Evolutionary conservation across 2,113 vertebrate genomes (phyloP), one percentile per base, ranked within the genome.

Genomic region (Falcunculus frontatus): DNA sequence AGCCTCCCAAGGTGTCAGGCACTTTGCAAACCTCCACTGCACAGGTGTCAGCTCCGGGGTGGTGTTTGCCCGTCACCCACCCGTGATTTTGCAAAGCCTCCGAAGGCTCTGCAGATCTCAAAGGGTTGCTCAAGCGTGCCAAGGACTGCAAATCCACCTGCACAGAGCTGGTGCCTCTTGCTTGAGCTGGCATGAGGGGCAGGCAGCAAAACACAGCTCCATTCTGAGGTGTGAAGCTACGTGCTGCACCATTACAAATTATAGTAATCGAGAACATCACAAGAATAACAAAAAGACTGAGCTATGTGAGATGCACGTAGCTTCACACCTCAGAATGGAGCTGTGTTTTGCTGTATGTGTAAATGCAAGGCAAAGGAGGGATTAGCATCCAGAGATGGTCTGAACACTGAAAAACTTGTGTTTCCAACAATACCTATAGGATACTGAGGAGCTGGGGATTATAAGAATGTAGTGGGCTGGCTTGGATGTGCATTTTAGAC

Each of bases 1-100:
- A 70, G 79, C 56, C 73, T 60, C 64, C 7, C 26, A 17, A 33
- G 41, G 79, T 93, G 85, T 95, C 96, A 97, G 79, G 41, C 60
- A 17, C 75, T 90, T 78, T 2, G 1, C 78, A 83, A 95, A 46
- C 73, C 90, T 89, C 46, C 53, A 3, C 57, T 76, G 89, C 89
- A 80, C 91, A 91, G 88, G 88, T 96, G 96, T 95, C 96, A 96
- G 92, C 90, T 93, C 52, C 0, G 0, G 52, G 69, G 10, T 90
- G 76, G 76, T 0, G 1, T 84, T 94, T 65, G 35, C 83, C 75
- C 12, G 0, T 97, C 96, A 96, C 83, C 63, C 0, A 0, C n/a
- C 53, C 7, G 8, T 8, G 65, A 41, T 33, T 78, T 59, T 60
- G 44, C 49, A 60, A 68, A 87, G 76, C 44, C 37, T 56, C 60